Evolutionary conservation across 2,888 invertebrate genomes (phyloP), one percentile per base, ranked within the genome.

Genomic region (Doris montereyensis): DNA sequence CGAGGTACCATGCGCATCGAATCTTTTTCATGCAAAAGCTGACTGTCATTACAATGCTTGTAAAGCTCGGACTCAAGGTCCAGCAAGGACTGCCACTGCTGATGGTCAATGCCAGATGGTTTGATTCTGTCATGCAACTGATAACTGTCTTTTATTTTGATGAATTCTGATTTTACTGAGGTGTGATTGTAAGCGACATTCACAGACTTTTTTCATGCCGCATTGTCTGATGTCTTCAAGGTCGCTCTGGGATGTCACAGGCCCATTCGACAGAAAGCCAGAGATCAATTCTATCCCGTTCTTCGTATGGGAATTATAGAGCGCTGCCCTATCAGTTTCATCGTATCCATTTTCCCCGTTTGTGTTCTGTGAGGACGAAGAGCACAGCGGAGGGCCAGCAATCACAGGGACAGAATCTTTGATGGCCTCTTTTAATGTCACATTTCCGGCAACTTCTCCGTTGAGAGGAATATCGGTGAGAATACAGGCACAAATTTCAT

Each of bases 401-500:
- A n/a, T n/a, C n/a, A n/a, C n/a, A n/a, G n/a, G n/a, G n/a, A n/a
- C n/a, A n/a, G n/a, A n/a, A n/a, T n/a, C n/a, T n/a, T n/a, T n/a
- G n/a, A n/a, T n/a, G n/a, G n/a, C n/a, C n/a, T n/a, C n/a, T n/a
- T n/a, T n/a, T n/a, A n/a, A n/a, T 41, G 52, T 10, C 17, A 10
- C 52, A 41, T 41, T 41, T 41, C 5, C 17, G 17, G 5, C 8
- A 41, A 41, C 17, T 10, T 5, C 5, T 41, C 52, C 52, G 5
- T 24, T 41, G 17, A 28, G 41, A 0, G 72, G 34, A 30, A 26
- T 35, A 35, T 30, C 74, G 13, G 71, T 68, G 68, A 81, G 75
- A 35, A 83, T 73, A 68, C 83, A 83, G 5, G 81, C 83, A 28
- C 83, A 83, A 60, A 83, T 80, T 76, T 81, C 79, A 57, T 83